Evolutionary conservation across 2,113 vertebrate species (phyloP), one percentile per base, ranked within the genome.

Genomic region (Microtus ochrogaster): DNA sequence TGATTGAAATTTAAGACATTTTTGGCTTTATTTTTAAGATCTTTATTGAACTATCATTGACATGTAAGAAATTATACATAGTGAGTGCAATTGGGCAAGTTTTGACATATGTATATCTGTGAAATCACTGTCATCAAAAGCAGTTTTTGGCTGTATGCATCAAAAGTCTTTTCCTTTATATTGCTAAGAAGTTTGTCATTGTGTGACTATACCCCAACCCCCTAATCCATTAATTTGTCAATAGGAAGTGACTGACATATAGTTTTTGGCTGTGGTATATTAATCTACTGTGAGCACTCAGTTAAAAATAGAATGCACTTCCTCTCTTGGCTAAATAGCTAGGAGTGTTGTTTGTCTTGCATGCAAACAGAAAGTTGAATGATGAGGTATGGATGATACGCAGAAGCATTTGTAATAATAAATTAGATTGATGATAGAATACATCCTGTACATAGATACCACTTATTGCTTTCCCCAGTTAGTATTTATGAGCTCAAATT

Each of bases 21-120:
- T 85, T 81, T 83, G n/a, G 66, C 44, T 84, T 68, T 73, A 87
- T 72, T 76, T 82, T 72, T 73, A 87, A 78, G 33, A 90, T 28
- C 13, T 93, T 58, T 79, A 61, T 72, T 55, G 63, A 92, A 39
- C 39, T 77, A 30, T 41, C 26, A 61, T 3, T 94, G 68, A 44
- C 36, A 33, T 24, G 30, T 9, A 61, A 77, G 73, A 24, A 83
- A 21, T 61, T 44, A 44, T 13, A 41, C 10, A 30, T 28, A 78
- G 81, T 58, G 72, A 41, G 13, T 33, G 19, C 44, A 92, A n/a
- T n/a, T 86, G 16, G 84, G 7, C 26, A 70, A 92, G 17, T 55
- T 83, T 36, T 93, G 82, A 78, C 36, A 30, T 63, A 63, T 65
- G 12, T 36, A n/a, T 16, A 63, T 52, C 65, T 76, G 4, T 5